A percentile compares a stretch with the other conserved stretches of the same genome.
Evolutionary conservation across 2,888 invertebrate genomes (phyloP).

Genomic region (Bellardia bayeri): DNA sequence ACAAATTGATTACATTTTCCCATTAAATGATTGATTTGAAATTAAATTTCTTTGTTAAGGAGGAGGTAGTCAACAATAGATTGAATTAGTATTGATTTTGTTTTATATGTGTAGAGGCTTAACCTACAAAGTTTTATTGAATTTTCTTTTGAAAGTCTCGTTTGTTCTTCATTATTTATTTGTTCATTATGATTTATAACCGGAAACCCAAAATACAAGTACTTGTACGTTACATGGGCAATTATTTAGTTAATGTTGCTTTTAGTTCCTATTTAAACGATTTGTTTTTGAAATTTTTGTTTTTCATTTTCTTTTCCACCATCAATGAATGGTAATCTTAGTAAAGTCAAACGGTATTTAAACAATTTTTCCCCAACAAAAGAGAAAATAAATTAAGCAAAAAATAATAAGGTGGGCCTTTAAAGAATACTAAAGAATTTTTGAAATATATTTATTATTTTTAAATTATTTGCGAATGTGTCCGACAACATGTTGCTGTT

Average conservation of each 20-base stretch:
- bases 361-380: slow-evolving; percentile 1
- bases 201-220: slow-evolving; percentile 18
- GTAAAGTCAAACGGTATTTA: slow-evolving; percentile 22
- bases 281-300: slow-evolving; percentile 6
- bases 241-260: slow-evolving; percentile 1
- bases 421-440: background rate
- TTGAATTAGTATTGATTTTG: slow-evolving; percentile 25
- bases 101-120: slow-evolving; percentile 1
- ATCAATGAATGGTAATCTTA: slow-evolving; percentile 40
- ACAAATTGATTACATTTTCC: slow-evolving; percentile 49
- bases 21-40: slow-evolving; percentile 5
- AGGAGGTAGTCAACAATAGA: background rate
- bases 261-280: background rate
- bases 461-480: too few relatives aligned
- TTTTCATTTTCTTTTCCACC: slow-evolving; percentile 1
- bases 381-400: background rate
- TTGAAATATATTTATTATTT: too few relatives aligned
- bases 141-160: slow-evolving; percentile 10
- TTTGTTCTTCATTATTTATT: slow-evolving; percentile 7
- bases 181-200: background rate
- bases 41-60: background rate
- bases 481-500: background rate
- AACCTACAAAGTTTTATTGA: slow-evolving; percentile 2
- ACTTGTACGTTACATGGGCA: background rate
- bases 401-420: slow-evolving; percentile 1